Conservation (phyloP, 2,113 vertebrate genomes). For the Corythornis vintsioides region DNA sequence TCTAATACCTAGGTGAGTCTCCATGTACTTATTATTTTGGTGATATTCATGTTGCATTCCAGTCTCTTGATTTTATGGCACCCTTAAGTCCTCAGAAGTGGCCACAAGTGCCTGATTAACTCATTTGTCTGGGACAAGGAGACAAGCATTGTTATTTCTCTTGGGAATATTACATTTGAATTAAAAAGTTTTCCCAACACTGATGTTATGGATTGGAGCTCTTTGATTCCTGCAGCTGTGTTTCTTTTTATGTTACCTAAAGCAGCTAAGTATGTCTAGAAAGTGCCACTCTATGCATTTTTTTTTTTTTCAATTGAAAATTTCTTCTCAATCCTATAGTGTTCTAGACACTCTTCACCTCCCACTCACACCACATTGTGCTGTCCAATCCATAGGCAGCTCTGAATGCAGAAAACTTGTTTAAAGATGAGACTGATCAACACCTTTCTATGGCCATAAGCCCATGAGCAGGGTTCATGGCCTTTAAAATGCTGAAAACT, state of each 20-base stretch:
- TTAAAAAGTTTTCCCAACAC: neutral
- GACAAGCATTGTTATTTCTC: neutral
- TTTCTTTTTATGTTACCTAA: neutral
- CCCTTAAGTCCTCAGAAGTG: neutral
- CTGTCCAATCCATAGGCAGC: conserved; percentile 26
- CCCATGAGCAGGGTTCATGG: neutral
- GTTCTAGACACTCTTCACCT: neutral
- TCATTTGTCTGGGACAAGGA: neutral
- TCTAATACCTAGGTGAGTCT: neutral
- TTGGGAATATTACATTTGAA: neutral
- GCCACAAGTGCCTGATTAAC: neutral
- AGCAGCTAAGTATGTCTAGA: neutral
- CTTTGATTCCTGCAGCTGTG: neutral
- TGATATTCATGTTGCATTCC: neutral
- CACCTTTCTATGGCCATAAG: neutral
- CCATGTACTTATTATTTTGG: neutral
- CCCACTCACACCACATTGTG: too few species aligned
- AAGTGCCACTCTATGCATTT: neutral
- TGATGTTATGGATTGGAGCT: neutral
- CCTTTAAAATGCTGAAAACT: neutral
- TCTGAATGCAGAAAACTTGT: conserved; percentile 30
- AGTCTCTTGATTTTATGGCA: neutral
- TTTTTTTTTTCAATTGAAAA: neutral
- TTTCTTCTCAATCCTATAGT: neutral
- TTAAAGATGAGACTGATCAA: conserved; percentile 18